Evolutionary conservation across 2,888 invertebrate genomes (phyloP), one percentile per base, ranked within the genome.

Genomic region (Mechanitis messenoides): DNA sequence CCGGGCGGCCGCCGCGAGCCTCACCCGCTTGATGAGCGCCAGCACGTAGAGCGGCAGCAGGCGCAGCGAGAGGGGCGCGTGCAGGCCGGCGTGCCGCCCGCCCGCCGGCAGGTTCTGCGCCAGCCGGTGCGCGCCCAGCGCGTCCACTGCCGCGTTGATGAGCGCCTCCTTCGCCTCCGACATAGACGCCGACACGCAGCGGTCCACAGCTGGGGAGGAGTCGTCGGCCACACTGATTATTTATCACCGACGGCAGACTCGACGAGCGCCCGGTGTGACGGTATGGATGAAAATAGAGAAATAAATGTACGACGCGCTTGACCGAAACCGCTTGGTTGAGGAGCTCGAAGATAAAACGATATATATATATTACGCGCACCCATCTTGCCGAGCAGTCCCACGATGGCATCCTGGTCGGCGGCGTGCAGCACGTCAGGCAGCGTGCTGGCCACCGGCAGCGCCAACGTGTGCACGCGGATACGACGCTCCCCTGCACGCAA

Each of bases 401-500:
- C 92, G 69, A 99, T 97, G 68, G 97, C 96, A 81, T 97, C 96
- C 76, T 98, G 95, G 87, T 99, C 99, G 0, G 98, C 99, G 11
- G 93, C 92, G 78, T 95, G 93, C 72, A 98, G 92, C 4, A 99
- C 92, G 75, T 98, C 98, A 1, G 94, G 92, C 61, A 99, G 80
- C 72, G 93, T 96, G 61, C 93, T 92, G 0, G 95, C 95, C 2
- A 98, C 95, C 1, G 99, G 99, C 70, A 99, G 84, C 81, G 98
- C 98, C 67, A 99, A 84, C 0, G 99, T 99, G 85, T 99, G 99
- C 20, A 99, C 99, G 64, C 99, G 93, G 80, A 99, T 99, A 72
- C 99, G 92, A 60, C 99, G 92, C 85, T 99, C 99, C 55, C 97
- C 95, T 95, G 76, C 1, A 77, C 74, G 60, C 60, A 61, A 7